Base-by-base conservation (phyloP, 2,888 invertebrate genomes). In the Cephus spinipes region DNA sequence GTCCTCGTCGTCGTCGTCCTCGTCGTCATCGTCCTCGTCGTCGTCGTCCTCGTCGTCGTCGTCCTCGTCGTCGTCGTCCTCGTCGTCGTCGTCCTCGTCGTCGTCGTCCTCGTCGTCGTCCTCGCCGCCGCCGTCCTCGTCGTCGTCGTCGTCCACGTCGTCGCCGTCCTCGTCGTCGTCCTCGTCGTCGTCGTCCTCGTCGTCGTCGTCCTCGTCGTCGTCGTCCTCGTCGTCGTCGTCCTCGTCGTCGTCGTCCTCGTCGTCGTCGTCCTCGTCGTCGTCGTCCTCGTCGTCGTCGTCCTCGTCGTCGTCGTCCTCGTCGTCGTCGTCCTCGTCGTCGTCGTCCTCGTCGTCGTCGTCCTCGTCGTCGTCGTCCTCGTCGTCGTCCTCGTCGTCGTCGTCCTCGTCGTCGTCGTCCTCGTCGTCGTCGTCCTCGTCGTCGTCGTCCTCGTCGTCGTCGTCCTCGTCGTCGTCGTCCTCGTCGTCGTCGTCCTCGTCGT, bases 41-140 rank as follows among this genome's bases (percentile, higher is more conserved):
- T 40, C 78, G 69, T 30, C 33, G 34, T 73, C 74, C 55, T 73
- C 68, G 36, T 68, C 77, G 23, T 73, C 74, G 73, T 40, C 73
- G 34, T 73, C 55, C 12, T 34, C 74, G 30, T 40, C 74, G 11
- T 34, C 33, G 55, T 33, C 55, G 35, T 68, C 68, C 68, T 68
- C 68, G 68, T 68, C 68, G 12, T 68, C 68, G 68, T 68, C 68
- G 68, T 68, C 68, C 68, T 68, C 68, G 68, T 68, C 68, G 68
- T 68, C 68, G 12, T 68, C 68, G 68, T 68, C 68, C 68, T 68
- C 68, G 68, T 68, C 68, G 68, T 68, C 68, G 12, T 68, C 68
- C 12, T 68, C 68, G 68, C 23, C 68, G 12, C 23, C 68, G 68
- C 68, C 68, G 68, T n/a, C n/a, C n/a, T n/a, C n/a, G n/a, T n/a